A percentile compares a stretch with the other conserved stretches of the same genome.
These are phyloP conservation scores for Sussaba pulchella DNA, from an alignment of 2,888 invertebrate species.

Conservation along the genomic window DNA sequence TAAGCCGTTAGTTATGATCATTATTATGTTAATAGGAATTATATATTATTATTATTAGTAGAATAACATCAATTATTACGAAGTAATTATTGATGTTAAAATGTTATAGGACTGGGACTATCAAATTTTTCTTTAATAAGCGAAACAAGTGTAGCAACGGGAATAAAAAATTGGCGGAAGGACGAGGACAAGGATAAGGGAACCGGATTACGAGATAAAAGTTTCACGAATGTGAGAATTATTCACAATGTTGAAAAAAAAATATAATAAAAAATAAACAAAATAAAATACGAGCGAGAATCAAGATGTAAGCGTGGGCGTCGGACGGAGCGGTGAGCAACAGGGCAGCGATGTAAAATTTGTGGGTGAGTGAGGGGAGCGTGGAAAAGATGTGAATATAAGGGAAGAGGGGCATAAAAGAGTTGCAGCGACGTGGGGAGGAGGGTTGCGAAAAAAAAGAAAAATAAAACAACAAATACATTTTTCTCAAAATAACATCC, in stretches of 20 bases:
- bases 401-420: slow-evolving; percentile 33
- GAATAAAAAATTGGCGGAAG: neutral
- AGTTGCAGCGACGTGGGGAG: slow-evolving; percentile 16
- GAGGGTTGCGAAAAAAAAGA: slow-evolving; percentile 43
- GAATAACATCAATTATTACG: too few species aligned
- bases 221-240: slow-evolving; percentile 69
- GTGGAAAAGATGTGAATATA: slow-evolving; percentile 56
- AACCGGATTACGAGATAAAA: slow-evolving; percentile 51
- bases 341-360: slow-evolving; percentile 46
- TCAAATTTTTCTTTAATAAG: neutral
- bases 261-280: too few species aligned
- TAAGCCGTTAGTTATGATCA: too few species aligned
- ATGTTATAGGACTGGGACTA: too few species aligned
- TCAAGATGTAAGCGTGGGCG: slow-evolving; percentile 80
- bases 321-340: slow-evolving; percentile 60
- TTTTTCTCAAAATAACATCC: too few species aligned
- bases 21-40: too few species aligned
- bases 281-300: slow-evolving; percentile 71
- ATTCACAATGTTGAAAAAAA: slow-evolving; percentile 75
- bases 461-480: too few species aligned
- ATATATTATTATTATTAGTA: too few species aligned
- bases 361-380: slow-evolving; percentile 39
- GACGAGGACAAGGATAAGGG: slow-evolving; percentile 1
- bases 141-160: neutral
- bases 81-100: too few species aligned